Evolutionary conservation across 2,797 vertebrate genomes (phyloP).

Genomic region (Alauda arvensis): DNA sequence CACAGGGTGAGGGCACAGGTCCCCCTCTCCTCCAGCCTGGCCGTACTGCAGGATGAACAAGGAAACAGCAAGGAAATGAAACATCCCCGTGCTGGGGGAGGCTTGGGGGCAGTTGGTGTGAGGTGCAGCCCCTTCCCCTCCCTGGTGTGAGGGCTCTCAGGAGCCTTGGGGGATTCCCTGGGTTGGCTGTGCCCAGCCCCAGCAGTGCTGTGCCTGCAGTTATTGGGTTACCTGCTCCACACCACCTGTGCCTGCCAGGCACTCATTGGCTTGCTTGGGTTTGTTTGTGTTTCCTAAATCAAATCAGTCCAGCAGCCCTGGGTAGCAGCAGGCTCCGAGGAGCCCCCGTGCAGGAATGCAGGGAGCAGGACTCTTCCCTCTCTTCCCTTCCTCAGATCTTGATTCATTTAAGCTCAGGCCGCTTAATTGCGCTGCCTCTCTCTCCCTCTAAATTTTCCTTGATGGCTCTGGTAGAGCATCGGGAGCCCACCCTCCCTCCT

Average conservation of each 20-base stretch:
- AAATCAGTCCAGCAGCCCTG: background rate
- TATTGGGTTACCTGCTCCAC: conserved; percentile 41
- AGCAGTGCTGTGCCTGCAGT: background rate
- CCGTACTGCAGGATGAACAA: background rate
- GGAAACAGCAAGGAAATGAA: background rate
- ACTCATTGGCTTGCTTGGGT: background rate
- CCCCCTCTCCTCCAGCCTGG: background rate
- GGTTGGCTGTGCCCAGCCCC: background rate
- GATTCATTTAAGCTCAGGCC: conserved; percentile 51
- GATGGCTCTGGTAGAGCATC: conserved; percentile 28
- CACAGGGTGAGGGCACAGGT: rapidly evolving
- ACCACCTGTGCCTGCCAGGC: background rate
- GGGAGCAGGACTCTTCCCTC: conserved; percentile 13
- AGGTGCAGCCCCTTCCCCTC: background rate
- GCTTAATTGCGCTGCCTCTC: conserved; percentile 48
- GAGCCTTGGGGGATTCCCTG: background rate
- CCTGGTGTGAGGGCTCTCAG: rapidly evolving
- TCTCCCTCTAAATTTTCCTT: conserved; percentile 34
- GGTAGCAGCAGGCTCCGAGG: background rate
- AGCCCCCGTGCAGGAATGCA: background rate
- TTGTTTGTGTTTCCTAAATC: conserved; percentile 35
- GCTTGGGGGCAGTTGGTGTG: background rate
- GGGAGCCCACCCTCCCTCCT: conserved; percentile 53
- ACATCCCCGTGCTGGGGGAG: rapidly evolving
- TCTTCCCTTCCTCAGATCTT: background rate